Evolutionary conservation across 2,797 vertebrate species (phyloP), one percentile per base, ranked within the genome.

Genomic region (Macropodus opercularis): DNA sequence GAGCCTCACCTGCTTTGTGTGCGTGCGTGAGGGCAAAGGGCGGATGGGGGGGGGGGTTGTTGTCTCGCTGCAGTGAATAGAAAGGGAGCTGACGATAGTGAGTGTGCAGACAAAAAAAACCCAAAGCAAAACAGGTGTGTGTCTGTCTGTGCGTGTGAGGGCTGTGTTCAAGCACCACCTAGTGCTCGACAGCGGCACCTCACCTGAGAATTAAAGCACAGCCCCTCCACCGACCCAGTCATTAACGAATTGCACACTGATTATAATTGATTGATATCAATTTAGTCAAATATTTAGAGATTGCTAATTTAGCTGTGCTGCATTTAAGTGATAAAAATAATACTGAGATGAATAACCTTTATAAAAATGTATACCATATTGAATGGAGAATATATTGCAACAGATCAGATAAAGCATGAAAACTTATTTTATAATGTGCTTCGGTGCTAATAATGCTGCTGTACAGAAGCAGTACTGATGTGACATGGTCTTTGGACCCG

Each of bases 141-240:
- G 29, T 56, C 9, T 48, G n/a, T 40, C 48, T 38, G 29, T 39
- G 18, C 24, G 27, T 39, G 49, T 71, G 80, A 81, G 91, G 91
- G 86, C 89, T 95, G 94, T 97, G 93, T 92, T 93, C 91, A 95
- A 95, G 95, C 94, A 95, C 95, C 96, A 96, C 94, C 96, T 98
- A 93, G 93, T 92, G 96, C 91, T 84, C 35, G 7, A 64, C 43
- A 21, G 68, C 36, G 82, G 78, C 76, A 90, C 73, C 81, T 90
- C 85, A 90, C 79, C 81, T 87, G 81, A 72, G 55, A 66, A 58
- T 29, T 31, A 56, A 76, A 75, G 39, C 51, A 52, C 3, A 51
- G 27, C 59, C 78, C 44, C 69, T 77, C 48, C 49, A 11, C 10
- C 3, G 39, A 57, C 60, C 31, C 7, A 55, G 11, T 29, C 10